phyloP scores from a whole-genome alignment of 2,797 vertebrate genomes.

The Sarcoramphus papa region DNA sequence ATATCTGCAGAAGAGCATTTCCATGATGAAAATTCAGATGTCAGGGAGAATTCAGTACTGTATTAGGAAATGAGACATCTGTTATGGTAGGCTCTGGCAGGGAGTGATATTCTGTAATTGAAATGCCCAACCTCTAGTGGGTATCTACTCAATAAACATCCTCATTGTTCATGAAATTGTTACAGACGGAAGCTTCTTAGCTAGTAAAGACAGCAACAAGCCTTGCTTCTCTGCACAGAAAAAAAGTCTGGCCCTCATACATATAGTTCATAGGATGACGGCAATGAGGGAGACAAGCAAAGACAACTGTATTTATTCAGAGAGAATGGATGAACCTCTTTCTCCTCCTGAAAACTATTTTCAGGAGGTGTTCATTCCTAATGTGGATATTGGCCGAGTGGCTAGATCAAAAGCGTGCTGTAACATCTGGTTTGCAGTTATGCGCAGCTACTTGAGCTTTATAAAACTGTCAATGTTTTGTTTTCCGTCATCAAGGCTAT shows the following conservation, averaged over 20 bases:
- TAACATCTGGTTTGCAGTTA: constrained; percentile 16
- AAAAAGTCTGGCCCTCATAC: background rate
- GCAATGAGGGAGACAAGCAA: background rate
- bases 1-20: constrained; percentile 35
- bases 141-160: constrained; percentile 14
- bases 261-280: background rate
- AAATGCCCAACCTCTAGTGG: constrained; percentile 57
- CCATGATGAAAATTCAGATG: constrained; percentile 52
- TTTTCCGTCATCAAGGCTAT: background rate
- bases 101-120: constrained; percentile 45
- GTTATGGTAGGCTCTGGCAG: constrained; percentile 33
- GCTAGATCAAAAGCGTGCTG: background rate
- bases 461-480: background rate
- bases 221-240: background rate
- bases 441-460: background rate
- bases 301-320: background rate
- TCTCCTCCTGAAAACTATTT: background rate
- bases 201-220: background rate
- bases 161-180: background rate
- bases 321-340: background rate
- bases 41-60: constrained; percentile 37
- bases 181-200: background rate
- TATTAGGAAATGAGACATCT: constrained; percentile 60
- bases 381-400: background rate
- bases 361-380: background rate